Conservation (phyloP, 2,113 vertebrate species). For the Daboia siamensis region DNA sequence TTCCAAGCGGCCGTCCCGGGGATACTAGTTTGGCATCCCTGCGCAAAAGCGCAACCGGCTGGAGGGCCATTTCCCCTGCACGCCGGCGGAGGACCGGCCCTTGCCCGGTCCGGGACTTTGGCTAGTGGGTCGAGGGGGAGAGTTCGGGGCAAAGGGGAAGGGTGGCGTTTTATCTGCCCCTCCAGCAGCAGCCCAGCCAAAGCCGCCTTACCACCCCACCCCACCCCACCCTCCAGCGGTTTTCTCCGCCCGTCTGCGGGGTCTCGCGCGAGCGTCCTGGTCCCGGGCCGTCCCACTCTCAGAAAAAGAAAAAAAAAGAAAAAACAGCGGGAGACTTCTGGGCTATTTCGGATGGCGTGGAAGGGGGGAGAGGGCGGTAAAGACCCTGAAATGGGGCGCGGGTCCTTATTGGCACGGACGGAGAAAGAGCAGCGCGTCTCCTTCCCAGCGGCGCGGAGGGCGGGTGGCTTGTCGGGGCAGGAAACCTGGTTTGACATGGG, state of each 20-base stretch:
- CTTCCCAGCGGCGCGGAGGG: neutral
- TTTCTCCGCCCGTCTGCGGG: neutral
- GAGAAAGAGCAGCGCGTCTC: neutral
- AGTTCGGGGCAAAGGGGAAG: neutral
- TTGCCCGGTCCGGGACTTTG: neutral
- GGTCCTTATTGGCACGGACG: neutral
- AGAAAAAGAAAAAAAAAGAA: too few species aligned
- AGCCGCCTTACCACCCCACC: neutral
- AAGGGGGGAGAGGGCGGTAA: neutral
- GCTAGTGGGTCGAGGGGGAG: neutral
- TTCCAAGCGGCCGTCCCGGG: neutral
- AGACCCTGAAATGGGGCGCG: neutral
- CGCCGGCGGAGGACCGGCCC: neutral
- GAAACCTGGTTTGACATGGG: fast-evolving
- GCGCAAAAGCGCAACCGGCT: neutral
- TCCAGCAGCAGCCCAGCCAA: neutral
- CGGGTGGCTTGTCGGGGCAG: neutral
- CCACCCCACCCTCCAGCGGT: neutral
- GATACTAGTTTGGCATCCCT: neutral
- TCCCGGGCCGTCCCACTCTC: neutral
- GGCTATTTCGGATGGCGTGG: neutral
- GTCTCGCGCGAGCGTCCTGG: neutral
- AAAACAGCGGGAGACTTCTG: neutral
- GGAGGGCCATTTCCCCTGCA: neutral
- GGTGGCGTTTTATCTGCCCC: neutral